Percentiles rank a stretch among this genome's conserved stretches.
These are phyloP conservation scores for Himalopsyche tibetana DNA, from an alignment of 2,888 invertebrate genomes.

Conservation along the genomic window DNA sequence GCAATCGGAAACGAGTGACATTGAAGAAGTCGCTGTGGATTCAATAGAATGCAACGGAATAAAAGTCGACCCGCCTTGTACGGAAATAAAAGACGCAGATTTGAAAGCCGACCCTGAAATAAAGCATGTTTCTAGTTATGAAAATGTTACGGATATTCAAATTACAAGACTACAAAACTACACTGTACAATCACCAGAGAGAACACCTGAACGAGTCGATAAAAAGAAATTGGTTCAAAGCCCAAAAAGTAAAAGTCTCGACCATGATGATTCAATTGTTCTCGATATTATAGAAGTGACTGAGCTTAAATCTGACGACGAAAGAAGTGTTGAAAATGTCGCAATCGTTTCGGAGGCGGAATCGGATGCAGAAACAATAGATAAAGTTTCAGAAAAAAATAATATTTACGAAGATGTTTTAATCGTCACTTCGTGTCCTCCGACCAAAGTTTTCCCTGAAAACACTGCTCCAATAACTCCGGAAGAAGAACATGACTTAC, in stretches of 20 bases:
- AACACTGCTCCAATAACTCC: conserved; percentile 71
- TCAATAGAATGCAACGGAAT: neutral
- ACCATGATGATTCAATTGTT: conserved; percentile 71
- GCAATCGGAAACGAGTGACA: conserved; percentile 34
- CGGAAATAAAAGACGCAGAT: neutral
- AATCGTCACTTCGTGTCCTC: neutral
- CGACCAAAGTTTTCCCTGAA: conserved; percentile 39
- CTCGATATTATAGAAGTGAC: conserved; percentile 74
- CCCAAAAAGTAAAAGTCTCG: conserved; percentile 75
- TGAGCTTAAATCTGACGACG: conserved; percentile 69
- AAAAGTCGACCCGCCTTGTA: neutral
- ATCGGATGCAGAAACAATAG: conserved; percentile 71
- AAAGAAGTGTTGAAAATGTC: conserved; percentile 73
- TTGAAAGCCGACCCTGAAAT: neutral
- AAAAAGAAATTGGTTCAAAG: conserved; percentile 70
- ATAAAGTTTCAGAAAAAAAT: conserved; percentile 14
- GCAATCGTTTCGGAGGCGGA: conserved; percentile 81
- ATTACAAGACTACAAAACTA: conserved; percentile 72
- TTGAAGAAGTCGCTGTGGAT: neutral
- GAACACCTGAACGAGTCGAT: conserved; percentile 63
- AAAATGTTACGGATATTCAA: conserved; percentile 68
- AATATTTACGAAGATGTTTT: conserved; percentile 22
- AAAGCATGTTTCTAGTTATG: conserved; percentile 57
- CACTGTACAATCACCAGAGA: conserved; percentile 74
- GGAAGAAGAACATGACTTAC: conserved; percentile 77